Evolutionary conservation across 2,888 invertebrate species (phyloP).

Genomic region (Baccha elongata): DNA sequence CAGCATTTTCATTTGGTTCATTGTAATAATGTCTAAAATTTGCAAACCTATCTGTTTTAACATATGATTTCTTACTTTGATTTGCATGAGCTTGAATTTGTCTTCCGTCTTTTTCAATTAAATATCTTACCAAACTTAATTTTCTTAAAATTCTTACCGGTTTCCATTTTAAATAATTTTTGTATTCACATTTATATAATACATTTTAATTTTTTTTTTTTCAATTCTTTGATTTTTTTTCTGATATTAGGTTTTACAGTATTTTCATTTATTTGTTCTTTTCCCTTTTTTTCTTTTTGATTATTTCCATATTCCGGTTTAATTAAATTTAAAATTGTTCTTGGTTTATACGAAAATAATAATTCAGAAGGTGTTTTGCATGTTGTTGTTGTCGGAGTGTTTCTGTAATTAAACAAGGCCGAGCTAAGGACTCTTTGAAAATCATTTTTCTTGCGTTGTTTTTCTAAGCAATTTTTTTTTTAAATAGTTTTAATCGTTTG

Average conservation of each 20-base stretch:
- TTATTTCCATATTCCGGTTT: conserved; percentile 6
- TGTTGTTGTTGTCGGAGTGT: conserved; percentile 7
- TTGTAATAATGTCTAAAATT: no score
- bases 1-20: no score
- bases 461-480: conserved; percentile 53
- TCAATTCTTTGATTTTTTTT: no score
- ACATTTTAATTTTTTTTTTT: no score
- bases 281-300: conserved; percentile 2
- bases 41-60: no score
- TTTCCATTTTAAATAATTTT: no score
- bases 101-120: no score
- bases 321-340: conserved; percentile 3
- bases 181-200: no score
- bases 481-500: conserved; percentile 71
- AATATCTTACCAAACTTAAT: no score
- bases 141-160: no score
- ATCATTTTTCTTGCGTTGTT: conserved; percentile 2
- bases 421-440: conserved; percentile 2
- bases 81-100: no score
- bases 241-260: not conserved
- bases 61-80: no score
- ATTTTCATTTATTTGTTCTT: not conserved
- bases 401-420: conserved; percentile 1
- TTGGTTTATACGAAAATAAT: conserved; percentile 4
- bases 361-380: conserved; percentile 9